Percentiles rank a stretch among this genome's conserved stretches.
phyloP scores from a whole-genome alignment of 2,113 vertebrate genomes.

The Eclectus roratus region DNA sequence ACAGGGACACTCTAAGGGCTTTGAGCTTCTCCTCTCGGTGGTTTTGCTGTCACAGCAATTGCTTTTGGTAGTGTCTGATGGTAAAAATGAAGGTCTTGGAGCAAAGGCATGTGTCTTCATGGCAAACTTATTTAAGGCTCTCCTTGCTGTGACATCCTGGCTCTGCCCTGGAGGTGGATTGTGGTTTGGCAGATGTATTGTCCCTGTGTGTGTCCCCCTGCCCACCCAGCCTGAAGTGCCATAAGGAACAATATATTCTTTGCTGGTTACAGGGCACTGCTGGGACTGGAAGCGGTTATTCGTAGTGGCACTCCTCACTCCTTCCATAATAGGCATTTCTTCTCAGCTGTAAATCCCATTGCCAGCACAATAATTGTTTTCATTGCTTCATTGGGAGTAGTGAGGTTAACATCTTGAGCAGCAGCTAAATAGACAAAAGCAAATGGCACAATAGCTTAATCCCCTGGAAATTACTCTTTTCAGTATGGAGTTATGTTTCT shows the following conservation, averaged over 20 bases:
- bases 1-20: background rate
- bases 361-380: conserved; percentile 4
- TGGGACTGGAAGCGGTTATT: background rate
- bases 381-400: conserved; percentile 19
- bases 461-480: conserved; percentile 19
- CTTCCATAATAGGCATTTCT: background rate
- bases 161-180: background rate
- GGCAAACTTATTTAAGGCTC: background rate
- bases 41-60: background rate
- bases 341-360: background rate
- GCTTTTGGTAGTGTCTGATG: background rate
- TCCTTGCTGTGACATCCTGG: background rate
- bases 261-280: background rate
- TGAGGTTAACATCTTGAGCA: conserved; percentile 15
- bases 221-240: background rate
- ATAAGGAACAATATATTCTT: background rate
- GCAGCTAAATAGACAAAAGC: conserved; percentile 4
- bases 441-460: conserved; percentile 32
- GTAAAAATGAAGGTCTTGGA: background rate
- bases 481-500: background rate
- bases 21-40: background rate
- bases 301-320: background rate
- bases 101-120: background rate
- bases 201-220: fast-evolving
- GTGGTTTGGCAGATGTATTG: background rate